A percentile compares a stretch with the other conserved stretches of the same genome.
Evolutionary conservation across 2,888 invertebrate genomes (phyloP).

Genomic region (Apantesis nais): DNA sequence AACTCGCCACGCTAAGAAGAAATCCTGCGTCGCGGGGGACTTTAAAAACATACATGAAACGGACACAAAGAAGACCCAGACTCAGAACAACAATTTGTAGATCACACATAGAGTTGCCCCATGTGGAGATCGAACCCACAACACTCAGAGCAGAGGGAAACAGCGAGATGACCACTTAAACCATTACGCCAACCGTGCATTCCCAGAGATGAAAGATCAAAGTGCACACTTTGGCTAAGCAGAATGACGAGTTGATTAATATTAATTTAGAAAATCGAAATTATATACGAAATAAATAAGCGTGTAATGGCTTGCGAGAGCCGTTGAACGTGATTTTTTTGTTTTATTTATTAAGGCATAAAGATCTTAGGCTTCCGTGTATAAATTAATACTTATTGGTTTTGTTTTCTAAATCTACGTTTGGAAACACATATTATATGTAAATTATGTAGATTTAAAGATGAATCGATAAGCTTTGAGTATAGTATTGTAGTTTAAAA

Average conservation of each 20-base stretch:
- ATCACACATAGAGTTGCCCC: too few relatives aligned
- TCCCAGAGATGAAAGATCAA: not conserved
- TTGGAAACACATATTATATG: not conserved
- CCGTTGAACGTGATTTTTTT: not conserved
- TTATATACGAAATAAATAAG: not conserved
- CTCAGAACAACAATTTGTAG: too few relatives aligned
- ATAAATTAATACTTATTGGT: not conserved
- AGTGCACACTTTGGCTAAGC: not conserved
- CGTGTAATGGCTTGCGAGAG: not conserved
- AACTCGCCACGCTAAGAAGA: too few relatives aligned
- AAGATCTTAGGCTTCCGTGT: not conserved
- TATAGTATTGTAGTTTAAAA: too few relatives aligned
- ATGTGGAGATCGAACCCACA: too few relatives aligned
- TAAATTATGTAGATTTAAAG: not conserved
- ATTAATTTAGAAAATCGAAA: slow-evolving; percentile 1
- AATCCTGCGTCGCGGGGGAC: too few relatives aligned
- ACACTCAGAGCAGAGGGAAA: too few relatives aligned
- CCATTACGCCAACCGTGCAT: too few relatives aligned
- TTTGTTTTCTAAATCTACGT: not conserved
- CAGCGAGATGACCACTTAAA: too few relatives aligned
- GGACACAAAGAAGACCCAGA: too few relatives aligned
- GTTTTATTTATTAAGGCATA: not conserved
- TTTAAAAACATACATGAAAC: too few relatives aligned
- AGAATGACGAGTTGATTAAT: not conserved
- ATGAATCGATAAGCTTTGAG: too few relatives aligned